These are phyloP conservation scores for Umimayanthus chanpuru DNA, from an alignment of 92 coral and sea anemone species.

Conservation along the genomic window DNA sequence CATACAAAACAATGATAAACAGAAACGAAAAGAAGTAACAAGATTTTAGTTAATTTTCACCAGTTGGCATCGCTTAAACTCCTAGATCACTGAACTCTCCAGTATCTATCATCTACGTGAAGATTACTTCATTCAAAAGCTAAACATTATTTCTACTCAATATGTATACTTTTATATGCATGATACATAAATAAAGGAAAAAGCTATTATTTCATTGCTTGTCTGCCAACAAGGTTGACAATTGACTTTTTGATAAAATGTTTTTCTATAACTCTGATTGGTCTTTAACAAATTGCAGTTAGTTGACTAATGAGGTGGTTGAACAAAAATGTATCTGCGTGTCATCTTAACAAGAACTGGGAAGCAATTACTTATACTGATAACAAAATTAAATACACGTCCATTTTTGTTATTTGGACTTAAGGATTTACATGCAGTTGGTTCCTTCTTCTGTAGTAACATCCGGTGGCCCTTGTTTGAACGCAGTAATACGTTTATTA, in stretches of 20 bases:
- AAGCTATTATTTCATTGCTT: too few species aligned
- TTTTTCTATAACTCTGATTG: background rate
- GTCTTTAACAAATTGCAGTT: background rate
- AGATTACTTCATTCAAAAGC: too few species aligned
- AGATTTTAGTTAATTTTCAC: too few species aligned
- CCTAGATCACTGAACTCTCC: too few species aligned
- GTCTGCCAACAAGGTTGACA: background rate
- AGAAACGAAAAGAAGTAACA: too few species aligned
- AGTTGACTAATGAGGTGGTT: background rate
- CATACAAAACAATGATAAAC: too few species aligned
- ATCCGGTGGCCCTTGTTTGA: background rate
- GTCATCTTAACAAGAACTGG: background rate
- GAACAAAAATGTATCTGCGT: background rate
- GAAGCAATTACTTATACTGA: background rate
- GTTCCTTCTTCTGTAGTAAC: background rate
- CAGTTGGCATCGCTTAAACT: too few species aligned
- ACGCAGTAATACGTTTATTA: background rate
- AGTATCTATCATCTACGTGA: too few species aligned
- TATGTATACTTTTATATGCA: too few species aligned
- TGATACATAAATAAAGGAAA: background rate
- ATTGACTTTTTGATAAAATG: background rate
- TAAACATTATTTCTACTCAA: too few species aligned
- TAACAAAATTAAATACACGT: slow-evolving; percentile 2
- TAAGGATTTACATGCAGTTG: background rate
- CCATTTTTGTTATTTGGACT: slow-evolving; percentile 7